These are phyloP conservation scores for Perizoma flavofasciatum DNA, from an alignment of 2,888 invertebrate genomes.

Conservation along the genomic window DNA sequence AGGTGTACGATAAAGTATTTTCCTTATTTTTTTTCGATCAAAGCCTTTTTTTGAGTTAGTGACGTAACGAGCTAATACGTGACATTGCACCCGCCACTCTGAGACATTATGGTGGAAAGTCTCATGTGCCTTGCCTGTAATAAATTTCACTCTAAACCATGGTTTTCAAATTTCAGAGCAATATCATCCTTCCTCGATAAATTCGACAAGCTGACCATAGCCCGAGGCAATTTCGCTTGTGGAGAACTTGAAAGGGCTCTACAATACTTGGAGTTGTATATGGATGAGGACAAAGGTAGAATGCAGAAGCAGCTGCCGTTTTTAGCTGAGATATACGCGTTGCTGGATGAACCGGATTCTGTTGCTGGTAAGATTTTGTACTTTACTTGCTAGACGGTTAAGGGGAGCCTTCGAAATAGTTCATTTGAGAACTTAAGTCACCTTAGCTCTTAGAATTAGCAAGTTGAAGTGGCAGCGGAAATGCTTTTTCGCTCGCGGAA, in stretches of 20 bases:
- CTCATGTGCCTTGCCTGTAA: too few species aligned
- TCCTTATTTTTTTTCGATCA: too few species aligned
- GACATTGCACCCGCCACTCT: too few species aligned
- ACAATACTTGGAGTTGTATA: slow-evolving; percentile 89
- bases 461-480: too few species aligned
- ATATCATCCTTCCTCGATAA: slow-evolving; percentile 68
- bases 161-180: slow-evolving; percentile 53
- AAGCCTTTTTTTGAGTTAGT: too few species aligned
- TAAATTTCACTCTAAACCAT: too few species aligned
- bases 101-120: too few species aligned
- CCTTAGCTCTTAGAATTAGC: too few species aligned
- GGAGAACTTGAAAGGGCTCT: slow-evolving; percentile 90
- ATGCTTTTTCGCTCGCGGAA: too few species aligned
- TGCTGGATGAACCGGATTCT: slow-evolving; percentile 95
- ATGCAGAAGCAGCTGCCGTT: slow-evolving; percentile 86
- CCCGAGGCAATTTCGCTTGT: slow-evolving; percentile 89
- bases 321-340: slow-evolving; percentile 91
- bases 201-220: slow-evolving; percentile 87
- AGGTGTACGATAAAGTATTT: too few species aligned
- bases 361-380: slow-evolving; percentile 86
- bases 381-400: neutral
- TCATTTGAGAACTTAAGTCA: too few species aligned
- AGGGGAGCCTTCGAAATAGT: neutral
- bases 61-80: too few species aligned
- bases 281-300: slow-evolving; percentile 81